Percentiles rank a stretch among this genome's conserved stretches.
Evolutionary conservation across 2,888 invertebrate species (phyloP).

Genomic region (Patella ulyssiponensis): DNA sequence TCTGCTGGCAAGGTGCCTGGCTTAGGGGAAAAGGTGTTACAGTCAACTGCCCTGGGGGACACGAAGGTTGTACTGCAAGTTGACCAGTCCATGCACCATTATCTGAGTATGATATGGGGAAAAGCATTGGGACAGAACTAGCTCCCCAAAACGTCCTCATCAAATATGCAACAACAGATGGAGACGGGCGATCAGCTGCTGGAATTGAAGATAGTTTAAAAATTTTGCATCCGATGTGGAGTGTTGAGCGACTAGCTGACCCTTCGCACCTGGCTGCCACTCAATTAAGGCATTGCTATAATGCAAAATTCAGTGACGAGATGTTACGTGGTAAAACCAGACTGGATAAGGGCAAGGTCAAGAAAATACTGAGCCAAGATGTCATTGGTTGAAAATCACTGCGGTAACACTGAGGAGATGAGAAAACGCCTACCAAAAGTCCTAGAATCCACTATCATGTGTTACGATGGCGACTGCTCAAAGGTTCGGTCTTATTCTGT

Average conservation of each 20-base stretch:
- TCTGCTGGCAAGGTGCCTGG: no score
- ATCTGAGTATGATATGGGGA: slow-evolving; percentile 22
- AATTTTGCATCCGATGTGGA: slow-evolving; percentile 14
- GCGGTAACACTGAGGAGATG: neutral
- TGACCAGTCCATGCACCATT: slow-evolving; percentile 7
- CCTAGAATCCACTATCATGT: neutral
- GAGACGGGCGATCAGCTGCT: neutral
- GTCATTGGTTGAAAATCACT: neutral
- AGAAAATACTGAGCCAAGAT: neutral
- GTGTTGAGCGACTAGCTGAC: slow-evolving; percentile 11
- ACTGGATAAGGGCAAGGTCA: neutral
- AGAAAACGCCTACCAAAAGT: neutral
- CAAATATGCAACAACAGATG: slow-evolving; percentile 25
- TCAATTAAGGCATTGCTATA: slow-evolving; percentile 11
- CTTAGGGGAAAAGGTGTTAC: neutral
- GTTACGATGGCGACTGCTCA: neutral
- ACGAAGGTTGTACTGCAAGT: slow-evolving; percentile 24
- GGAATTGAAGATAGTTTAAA: slow-evolving; percentile 8
- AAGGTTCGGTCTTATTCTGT: neutral
- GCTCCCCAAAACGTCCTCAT: slow-evolving; percentile 17
- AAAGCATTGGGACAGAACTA: slow-evolving; percentile 19
- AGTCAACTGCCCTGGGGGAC: slow-evolving; percentile 11
- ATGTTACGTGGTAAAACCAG: neutral
- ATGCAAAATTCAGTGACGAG: slow-evolving; percentile 2
- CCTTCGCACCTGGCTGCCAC: slow-evolving; percentile 16